Evolutionary conservation across 2,888 invertebrate genomes (phyloP).

Genomic region (Adineta ricciae): DNA sequence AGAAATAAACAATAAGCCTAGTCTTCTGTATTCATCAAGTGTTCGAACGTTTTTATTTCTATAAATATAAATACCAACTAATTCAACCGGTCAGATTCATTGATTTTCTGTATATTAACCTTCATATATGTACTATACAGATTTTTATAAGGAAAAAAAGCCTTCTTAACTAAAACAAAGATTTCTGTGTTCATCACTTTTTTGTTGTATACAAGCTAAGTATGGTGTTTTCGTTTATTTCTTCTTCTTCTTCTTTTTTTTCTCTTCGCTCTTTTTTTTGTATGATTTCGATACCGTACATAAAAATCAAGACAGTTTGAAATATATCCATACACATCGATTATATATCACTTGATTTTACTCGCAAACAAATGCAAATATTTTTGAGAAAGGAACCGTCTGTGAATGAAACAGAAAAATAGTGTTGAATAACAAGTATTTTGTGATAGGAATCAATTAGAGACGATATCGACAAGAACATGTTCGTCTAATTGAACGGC

Average conservation of each 20-base stretch:
- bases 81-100: conserved; percentile 7
- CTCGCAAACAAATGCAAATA: not conserved
- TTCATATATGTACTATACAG: not conserved
- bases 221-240: not conserved
- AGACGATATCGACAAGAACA: too few relatives aligned
- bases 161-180: not conserved
- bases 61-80: not conserved
- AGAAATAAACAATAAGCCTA: not conserved
- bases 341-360: not conserved
- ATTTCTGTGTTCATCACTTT: not conserved
- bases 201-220: not conserved
- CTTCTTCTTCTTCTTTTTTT: not conserved
- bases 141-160: not conserved
- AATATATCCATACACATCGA: not conserved
- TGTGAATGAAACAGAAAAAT: not conserved
- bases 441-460: too few relatives aligned
- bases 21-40: not conserved
- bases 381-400: not conserved
- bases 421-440: too few relatives aligned
- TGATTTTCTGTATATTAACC: not conserved
- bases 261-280: not conserved
- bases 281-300: not conserved
- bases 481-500: not conserved
- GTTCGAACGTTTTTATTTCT: not conserved
- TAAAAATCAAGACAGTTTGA: conserved; percentile 7